A percentile compares a stretch with the other conserved stretches of the same genome.
phyloP scores from a whole-genome alignment of 2,797 vertebrate genomes.

The Silurus lanzhouensis region DNA sequence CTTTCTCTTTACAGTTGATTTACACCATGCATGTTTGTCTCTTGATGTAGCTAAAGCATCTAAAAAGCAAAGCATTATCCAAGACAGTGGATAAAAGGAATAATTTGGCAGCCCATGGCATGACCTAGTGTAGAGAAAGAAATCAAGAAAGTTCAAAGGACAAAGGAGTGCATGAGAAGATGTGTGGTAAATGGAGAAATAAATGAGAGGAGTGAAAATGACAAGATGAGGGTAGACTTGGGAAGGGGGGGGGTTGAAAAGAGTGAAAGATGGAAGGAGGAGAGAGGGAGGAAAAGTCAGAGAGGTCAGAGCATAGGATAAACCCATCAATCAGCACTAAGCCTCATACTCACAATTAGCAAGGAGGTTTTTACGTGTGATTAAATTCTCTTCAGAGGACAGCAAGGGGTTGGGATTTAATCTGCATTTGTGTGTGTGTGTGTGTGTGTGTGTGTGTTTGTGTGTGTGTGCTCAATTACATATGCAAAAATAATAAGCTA shows the following conservation, averaged over 20 bases:
- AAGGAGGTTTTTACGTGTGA: constrained; percentile 63
- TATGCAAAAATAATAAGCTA: neutral
- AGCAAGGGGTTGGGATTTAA: constrained; percentile 61
- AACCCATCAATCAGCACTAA: constrained; percentile 70
- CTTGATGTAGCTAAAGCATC: constrained; percentile 43
- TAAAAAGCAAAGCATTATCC: constrained; percentile 64
- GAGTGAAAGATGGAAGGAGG: constrained; percentile 20
- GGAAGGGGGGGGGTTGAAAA: constrained; percentile 15
- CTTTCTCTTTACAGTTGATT: constrained; percentile 18
- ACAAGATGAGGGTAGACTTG: neutral
- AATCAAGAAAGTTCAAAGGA: constrained; percentile 35
- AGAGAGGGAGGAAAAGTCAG: constrained; percentile 36
- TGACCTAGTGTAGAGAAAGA: neutral
- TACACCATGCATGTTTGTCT: constrained; percentile 1
- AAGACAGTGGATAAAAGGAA: constrained; percentile 58
- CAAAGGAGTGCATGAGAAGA: constrained; percentile 34
- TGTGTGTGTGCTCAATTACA: neutral
- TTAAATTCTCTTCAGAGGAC: constrained; percentile 74
- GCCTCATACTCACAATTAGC: constrained; percentile 72
- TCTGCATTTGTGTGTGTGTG: constrained; percentile 49
- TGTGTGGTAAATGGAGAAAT: neutral
- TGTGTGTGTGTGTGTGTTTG: neutral
- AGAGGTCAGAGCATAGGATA: constrained; percentile 61
- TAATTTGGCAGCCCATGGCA: constrained; percentile 30
- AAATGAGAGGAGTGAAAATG: constrained; percentile 38